Evolutionary conservation across 2,888 invertebrate genomes (phyloP), one percentile per base, ranked within the genome.

Genomic region (Keiferia lycopersicella): DNA sequence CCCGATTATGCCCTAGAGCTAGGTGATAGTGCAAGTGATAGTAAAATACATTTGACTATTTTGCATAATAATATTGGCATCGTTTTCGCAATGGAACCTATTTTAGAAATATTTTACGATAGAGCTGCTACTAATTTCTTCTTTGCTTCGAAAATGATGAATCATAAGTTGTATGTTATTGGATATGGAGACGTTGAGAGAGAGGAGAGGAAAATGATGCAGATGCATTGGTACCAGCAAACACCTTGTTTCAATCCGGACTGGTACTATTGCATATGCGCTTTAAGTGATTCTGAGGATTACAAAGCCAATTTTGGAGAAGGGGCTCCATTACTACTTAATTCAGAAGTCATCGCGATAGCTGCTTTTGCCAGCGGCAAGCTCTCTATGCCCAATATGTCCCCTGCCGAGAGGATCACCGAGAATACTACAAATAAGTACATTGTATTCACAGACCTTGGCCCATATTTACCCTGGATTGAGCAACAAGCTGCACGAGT

Each of bases 241-340:
- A 73, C 73, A 1, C 75, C 84, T 0, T 89, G 89, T 68, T 67
- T 70, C 20, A 84, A 85, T 68, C 82, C 86, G 0, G 82, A 80
- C 66, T 88, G 87, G 87, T 83, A 82, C 67, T 86, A 88, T 66
- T 86, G 84, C 67, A 69, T 87, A 18, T 88, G 88, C 65, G 88
- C 87, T 34, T 69, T 75, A 20, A 84, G 88, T 71, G 69, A 74
- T 39, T 61, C 53, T 0, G 73, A 30, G 6, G 20, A 3, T 0
- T 79, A 83, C 66, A 72, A 70, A 3, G 64, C 69, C 0, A 69
- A 78, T 56, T 87, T 87, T 65, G 87, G 87, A 1, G 75, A 79
- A 62, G 88, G 88, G n/a, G 83, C 76, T 0, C 86, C 88, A 2
- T 77, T 86, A 38, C 61, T 86, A 20, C 69, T 76, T 8, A 78